phyloP scores from a whole-genome alignment of 1,140 invertebrate species.

The Pseudomyrmex pallidus region DNA sequence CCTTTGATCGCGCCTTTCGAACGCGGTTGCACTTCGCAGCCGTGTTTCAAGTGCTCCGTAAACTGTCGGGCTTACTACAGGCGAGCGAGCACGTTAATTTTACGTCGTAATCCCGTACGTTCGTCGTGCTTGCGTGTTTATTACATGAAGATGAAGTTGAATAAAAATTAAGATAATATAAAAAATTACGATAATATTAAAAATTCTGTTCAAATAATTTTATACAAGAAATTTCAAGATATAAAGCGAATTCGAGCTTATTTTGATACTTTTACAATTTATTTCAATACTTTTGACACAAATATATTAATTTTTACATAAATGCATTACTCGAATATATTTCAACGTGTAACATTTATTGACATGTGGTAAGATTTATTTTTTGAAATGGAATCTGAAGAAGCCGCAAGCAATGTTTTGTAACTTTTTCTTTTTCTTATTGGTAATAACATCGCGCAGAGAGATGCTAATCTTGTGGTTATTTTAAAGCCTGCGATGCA shows the following conservation, averaged over 20 bases:
- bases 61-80: conserved; percentile 32
- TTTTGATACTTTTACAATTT: too few species aligned
- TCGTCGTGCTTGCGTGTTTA: neutral
- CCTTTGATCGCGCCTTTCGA: conserved; percentile 68
- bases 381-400: too few species aligned
- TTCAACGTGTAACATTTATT: too few species aligned
- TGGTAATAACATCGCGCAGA: neutral
- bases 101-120: conserved; percentile 9
- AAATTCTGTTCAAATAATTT: too few species aligned
- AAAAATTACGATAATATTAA: neutral
- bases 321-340: too few species aligned
- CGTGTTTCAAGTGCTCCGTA: conserved; percentile 60
- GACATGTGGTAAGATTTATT: too few species aligned
- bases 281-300: too few species aligned
- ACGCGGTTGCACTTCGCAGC: conserved; percentile 39
- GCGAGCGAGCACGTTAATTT: conserved; percentile 61
- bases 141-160: neutral
- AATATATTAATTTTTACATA: too few species aligned
- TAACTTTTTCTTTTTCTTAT: too few species aligned
- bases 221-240: too few species aligned
- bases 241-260: too few species aligned
- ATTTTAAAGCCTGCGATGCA: conserved; percentile 11
- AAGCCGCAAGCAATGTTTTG: too few species aligned
- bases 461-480: conserved; percentile 12
- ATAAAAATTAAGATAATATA: neutral